Percentiles rank a stretch among this genome's conserved stretches.
phyloP scores from a whole-genome alignment of 1,140 invertebrate species.

The Brachystomella parvula region DNA sequence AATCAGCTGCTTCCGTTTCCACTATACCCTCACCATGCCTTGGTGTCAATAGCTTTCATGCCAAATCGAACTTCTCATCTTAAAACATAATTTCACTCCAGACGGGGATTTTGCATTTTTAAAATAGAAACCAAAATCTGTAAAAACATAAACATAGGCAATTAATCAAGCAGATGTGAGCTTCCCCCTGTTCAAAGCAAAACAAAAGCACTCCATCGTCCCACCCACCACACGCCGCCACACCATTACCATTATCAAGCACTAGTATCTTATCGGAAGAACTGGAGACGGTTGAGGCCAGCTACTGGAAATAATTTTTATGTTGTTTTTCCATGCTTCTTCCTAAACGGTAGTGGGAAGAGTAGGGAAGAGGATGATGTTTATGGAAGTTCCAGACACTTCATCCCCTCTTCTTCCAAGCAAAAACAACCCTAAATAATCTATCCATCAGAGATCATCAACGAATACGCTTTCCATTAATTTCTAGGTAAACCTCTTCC shows the following conservation, averaged over 20 bases:
- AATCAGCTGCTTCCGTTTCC: not conserved
- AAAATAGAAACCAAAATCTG: no score
- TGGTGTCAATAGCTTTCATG: not conserved
- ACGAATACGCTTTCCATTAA: not conserved
- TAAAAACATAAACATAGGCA: not conserved
- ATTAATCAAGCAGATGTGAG: not conserved
- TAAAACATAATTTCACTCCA: not conserved
- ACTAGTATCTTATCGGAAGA: conserved; percentile 3
- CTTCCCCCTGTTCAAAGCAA: no score
- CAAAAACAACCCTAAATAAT: not conserved
- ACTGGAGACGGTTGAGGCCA: conserved; percentile 6
- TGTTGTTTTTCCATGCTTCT: not conserved
- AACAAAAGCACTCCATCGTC: not conserved
- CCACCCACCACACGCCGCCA: not conserved
- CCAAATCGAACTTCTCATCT: not conserved
- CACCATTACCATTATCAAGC: not conserved
- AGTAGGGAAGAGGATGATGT: no score
- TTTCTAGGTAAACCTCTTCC: not conserved
- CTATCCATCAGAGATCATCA: not conserved
- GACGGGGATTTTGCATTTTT: no score
- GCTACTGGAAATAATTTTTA: conserved; percentile 1
- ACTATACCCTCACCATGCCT: not conserved
- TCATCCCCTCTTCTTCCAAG: no score
- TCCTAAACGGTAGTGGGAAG: not conserved
- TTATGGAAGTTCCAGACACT: no score